A percentile compares a stretch with the other conserved stretches of the same genome.
Evolutionary conservation across 2,113 vertebrate genomes (phyloP).

Genomic region (Atrichornis clamosus): DNA sequence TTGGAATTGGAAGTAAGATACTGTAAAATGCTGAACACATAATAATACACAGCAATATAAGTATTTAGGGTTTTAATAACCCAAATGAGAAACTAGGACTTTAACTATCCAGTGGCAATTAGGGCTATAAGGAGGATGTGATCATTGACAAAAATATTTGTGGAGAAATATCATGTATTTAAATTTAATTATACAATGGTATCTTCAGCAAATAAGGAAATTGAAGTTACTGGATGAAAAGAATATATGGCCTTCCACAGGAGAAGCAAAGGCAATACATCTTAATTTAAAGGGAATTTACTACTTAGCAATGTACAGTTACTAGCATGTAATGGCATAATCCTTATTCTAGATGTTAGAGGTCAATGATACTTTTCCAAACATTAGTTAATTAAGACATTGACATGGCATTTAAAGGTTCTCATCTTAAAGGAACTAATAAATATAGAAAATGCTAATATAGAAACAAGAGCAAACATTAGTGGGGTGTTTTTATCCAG

Average conservation of each 20-base stretch:
- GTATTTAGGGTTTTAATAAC: background rate
- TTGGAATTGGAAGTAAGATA: background rate
- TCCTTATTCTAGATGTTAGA: background rate
- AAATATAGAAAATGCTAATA: background rate
- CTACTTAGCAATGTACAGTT: background rate
- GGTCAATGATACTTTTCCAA: background rate
- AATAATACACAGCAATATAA: background rate
- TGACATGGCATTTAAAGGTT: background rate
- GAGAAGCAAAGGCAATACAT: background rate
- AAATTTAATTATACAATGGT: background rate
- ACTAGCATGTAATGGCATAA: background rate
- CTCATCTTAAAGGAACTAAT: background rate
- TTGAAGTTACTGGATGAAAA: background rate
- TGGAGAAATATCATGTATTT: background rate
- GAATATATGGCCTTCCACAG: background rate
- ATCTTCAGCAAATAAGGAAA: background rate
- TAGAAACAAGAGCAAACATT: background rate
- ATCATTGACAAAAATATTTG: background rate
- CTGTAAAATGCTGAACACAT: background rate
- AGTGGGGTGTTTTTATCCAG: background rate
- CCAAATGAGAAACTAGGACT: background rate
- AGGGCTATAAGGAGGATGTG: background rate
- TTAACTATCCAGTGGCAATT: background rate
- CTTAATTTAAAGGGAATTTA: background rate
- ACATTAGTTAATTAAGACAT: background rate